Conservation (phyloP, 2,888 invertebrate species). For the Parochlus steinenii region DNA sequence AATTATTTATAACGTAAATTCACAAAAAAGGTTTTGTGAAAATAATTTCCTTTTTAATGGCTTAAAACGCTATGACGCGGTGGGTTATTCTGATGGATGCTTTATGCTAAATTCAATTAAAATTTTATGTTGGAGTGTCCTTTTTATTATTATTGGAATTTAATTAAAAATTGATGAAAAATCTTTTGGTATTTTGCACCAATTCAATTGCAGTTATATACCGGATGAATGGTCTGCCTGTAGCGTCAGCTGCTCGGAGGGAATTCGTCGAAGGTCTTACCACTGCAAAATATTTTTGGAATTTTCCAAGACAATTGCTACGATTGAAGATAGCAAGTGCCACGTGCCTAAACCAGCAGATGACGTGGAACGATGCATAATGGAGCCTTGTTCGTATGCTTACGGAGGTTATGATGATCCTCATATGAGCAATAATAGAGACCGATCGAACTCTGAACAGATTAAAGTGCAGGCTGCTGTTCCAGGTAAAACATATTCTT, state of each 20-base stretch:
- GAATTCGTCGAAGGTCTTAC: constrained; percentile 70
- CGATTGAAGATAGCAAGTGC: constrained; percentile 75
- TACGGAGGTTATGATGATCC: constrained; percentile 36
- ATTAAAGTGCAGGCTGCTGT: constrained; percentile 53
- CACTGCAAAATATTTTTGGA: constrained; percentile 89
- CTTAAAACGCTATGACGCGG: too few relatives aligned
- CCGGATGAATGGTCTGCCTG: constrained; percentile 88
- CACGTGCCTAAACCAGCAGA: constrained; percentile 69
- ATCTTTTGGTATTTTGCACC: neutral
- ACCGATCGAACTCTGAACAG: constrained; percentile 23
- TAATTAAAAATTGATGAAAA: neutral
- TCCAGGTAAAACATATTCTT: constrained; percentile 68
- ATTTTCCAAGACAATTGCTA: constrained; percentile 76
- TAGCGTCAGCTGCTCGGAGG: constrained; percentile 82
- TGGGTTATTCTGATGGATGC: too few relatives aligned
- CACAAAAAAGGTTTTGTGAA: too few relatives aligned
- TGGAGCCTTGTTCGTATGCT: constrained; percentile 57
- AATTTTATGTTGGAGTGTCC: neutral
- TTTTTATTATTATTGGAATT: neutral
- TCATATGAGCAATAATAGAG: constrained; percentile 20
- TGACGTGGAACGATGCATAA: constrained; percentile 63
- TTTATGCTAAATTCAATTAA: too few relatives aligned
- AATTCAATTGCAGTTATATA: constrained; percentile 53
- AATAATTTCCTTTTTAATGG: too few relatives aligned
- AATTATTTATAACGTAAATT: too few relatives aligned